Conservation (phyloP, 2,888 invertebrate genomes). For the Machimus atricapillus region DNA sequence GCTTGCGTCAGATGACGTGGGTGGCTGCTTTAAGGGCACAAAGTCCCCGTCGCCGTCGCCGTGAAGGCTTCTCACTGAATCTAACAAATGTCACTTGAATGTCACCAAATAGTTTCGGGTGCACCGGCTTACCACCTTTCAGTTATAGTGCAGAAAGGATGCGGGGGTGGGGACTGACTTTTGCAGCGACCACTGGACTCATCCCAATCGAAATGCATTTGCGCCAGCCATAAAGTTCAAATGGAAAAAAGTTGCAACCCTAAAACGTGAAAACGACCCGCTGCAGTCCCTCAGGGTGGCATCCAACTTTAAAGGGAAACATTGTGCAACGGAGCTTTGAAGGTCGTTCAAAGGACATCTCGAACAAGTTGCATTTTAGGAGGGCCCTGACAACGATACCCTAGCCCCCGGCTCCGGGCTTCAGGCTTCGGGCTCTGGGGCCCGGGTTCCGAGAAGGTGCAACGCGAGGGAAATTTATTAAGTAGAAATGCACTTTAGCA, state of each 20-base stretch:
- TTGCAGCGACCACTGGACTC: constrained; percentile 4
- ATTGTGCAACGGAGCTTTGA: constrained; percentile 20
- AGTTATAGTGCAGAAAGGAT: neutral
- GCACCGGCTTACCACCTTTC: neutral
- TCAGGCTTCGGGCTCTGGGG: no score
- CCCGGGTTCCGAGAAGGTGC: neutral
- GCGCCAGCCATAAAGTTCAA: neutral
- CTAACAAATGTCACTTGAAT: constrained; percentile 38
- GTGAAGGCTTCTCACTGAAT: neutral
- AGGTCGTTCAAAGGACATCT: constrained; percentile 44
- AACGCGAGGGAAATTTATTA: constrained; percentile 42
- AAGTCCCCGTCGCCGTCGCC: neutral
- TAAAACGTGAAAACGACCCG: constrained; percentile 18
- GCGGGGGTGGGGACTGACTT: neutral
- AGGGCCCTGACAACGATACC: constrained; percentile 26
- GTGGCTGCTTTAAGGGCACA: constrained; percentile 9
- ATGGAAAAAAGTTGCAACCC: constrained; percentile 10
- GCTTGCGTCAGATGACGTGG: neutral
- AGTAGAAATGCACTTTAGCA: constrained; percentile 36
- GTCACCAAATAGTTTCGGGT: constrained; percentile 38
- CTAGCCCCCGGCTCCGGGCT: neutral
- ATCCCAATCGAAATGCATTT: constrained; percentile 4
- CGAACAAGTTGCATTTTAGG: constrained; percentile 27
- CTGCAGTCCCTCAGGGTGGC: neutral
- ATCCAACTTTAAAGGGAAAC: constrained; percentile 15